Base-by-base conservation (phyloP, 2,113 vertebrate species). In the Diadophis punctatus region DNA sequence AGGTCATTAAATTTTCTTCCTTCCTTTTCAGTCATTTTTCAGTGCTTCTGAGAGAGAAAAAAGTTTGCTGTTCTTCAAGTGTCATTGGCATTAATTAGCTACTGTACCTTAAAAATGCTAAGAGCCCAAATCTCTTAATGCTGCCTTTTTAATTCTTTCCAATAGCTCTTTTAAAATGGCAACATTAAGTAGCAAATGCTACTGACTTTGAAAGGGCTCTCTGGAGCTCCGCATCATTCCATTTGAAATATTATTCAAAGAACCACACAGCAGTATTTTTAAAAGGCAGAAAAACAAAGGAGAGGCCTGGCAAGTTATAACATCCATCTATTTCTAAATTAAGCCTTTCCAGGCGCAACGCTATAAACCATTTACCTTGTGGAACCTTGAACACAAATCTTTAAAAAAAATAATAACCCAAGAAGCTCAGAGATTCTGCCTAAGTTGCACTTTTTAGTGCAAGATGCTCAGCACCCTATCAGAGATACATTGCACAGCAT, bases 401-500 rank as follows among this genome's bases (percentile, higher is more conserved):
- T 53, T 53, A 46, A 46, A 3, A 46, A 46, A 3, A 46, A 46
- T 46, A 46, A 86, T 58, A 58, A 27, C 90, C 5, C 30, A 34
- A 68, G 58, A 92, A 87, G 46, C 84, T 53, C 0, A 49, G 89
- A 91, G 90, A 68, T 91, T 94, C 93, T 80, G 48, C 60, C 84
- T 92, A 8, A 80, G 18, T 34, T 92, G 68, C 74, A 90, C 90
- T 88, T 88, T 90, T 55, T 56, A 89, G 58, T 93, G 68, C 74
- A 94, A 48, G 90, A 90, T 20, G 96, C 93, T 94, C 94, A 63
- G 90, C 89, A 86, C 92, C 91, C 94, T 94, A 91, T 89, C 94
- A 93, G 93, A 95, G 86, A 93, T 58, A 94, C 55, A 48, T 84
- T 89, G 93, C 30, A 87, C 84, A 94, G 43, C 51, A 34, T 89